Percentiles rank a stretch among this genome's conserved stretches.
phyloP scores from a whole-genome alignment of 2,888 invertebrate species.

The Polietes domitor region DNA sequence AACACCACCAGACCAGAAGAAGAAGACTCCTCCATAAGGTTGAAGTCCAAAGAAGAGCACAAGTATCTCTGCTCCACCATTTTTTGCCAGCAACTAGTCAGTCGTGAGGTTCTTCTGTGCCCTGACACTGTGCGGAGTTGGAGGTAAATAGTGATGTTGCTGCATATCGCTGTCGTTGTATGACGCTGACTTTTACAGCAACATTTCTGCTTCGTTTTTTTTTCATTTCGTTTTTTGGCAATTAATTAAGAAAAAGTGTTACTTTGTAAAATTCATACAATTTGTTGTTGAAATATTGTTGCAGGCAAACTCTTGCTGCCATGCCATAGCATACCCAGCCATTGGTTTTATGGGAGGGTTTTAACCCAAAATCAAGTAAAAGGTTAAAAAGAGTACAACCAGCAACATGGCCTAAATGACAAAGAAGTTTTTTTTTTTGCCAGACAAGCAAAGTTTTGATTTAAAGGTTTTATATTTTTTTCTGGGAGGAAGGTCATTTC shows the following conservation, averaged over 20 bases:
- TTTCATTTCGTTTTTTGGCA: slow-evolving; percentile 72
- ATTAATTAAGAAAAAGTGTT: slow-evolving; percentile 75
- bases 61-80: neutral
- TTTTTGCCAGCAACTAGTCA: neutral
- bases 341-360: no score
- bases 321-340: neutral
- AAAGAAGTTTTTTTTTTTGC: slow-evolving; percentile 33
- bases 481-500: slow-evolving; percentile 40
- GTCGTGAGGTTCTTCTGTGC: neutral
- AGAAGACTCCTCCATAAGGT: neutral
- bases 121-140: no score
- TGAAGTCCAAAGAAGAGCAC: neutral
- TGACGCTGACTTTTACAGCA: slow-evolving; percentile 63
- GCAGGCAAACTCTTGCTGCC: slow-evolving; percentile 5
- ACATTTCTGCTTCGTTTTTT: slow-evolving; percentile 68
- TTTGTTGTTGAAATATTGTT: slow-evolving; percentile 62
- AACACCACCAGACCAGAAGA: neutral
- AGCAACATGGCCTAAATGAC: neutral
- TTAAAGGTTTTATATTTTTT: slow-evolving; percentile 40
- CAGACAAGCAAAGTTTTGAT: neutral
- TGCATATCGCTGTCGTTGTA: slow-evolving; percentile 32
- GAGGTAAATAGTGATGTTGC: neutral
- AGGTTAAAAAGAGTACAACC: no score
- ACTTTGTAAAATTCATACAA: slow-evolving; percentile 67
- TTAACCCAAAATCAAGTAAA: no score